Percentiles rank a stretch among this genome's conserved stretches.
These are phyloP conservation scores for Ferdinandea cuprea DNA, from an alignment of 2,888 invertebrate species.

Conservation along the genomic window DNA sequence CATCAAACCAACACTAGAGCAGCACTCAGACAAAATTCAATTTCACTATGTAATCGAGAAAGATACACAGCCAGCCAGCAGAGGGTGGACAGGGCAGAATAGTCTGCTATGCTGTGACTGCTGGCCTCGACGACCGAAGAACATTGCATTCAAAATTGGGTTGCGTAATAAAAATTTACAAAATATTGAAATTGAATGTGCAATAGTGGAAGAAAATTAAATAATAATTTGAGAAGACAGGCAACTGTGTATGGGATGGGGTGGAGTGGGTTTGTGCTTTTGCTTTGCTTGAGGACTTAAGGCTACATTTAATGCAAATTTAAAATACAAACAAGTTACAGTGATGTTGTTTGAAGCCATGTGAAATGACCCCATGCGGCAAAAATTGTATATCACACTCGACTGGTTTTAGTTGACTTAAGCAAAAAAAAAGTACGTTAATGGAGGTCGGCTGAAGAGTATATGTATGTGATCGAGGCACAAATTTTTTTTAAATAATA, in stretches of 20 bases:
- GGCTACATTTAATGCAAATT: conserved; percentile 25
- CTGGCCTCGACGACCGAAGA: conserved; percentile 18
- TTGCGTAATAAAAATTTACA: conserved; percentile 65
- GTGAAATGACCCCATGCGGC: neutral
- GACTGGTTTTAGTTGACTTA: conserved; percentile 21
- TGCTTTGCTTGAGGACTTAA: no score
- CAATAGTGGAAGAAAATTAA: conserved; percentile 63
- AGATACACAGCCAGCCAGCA: conserved; percentile 29
- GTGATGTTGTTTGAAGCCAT: neutral
- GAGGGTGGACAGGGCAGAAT: conserved; percentile 3
- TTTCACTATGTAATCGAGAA: conserved; percentile 67
- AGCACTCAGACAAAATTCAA: conserved; percentile 67
- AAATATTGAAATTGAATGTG: conserved; percentile 73
- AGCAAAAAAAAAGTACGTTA: conserved; percentile 3
- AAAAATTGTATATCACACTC: conserved; percentile 10
- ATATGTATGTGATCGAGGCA: no score
- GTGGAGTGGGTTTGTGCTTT: no score
- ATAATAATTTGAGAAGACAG: conserved; percentile 50
- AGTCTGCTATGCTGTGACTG: neutral
- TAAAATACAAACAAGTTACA: neutral
- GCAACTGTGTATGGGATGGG: neutral
- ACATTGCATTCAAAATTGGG: conserved; percentile 64
- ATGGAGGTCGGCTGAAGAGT: neutral
- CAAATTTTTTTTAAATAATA: no score
- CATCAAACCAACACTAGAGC: conserved; percentile 61